Evolutionary conservation across 53 echinoderm and acorn worm genomes (phyloP), one percentile per base, ranked within the genome.

Genomic region (Apostichopus leukothele): DNA sequence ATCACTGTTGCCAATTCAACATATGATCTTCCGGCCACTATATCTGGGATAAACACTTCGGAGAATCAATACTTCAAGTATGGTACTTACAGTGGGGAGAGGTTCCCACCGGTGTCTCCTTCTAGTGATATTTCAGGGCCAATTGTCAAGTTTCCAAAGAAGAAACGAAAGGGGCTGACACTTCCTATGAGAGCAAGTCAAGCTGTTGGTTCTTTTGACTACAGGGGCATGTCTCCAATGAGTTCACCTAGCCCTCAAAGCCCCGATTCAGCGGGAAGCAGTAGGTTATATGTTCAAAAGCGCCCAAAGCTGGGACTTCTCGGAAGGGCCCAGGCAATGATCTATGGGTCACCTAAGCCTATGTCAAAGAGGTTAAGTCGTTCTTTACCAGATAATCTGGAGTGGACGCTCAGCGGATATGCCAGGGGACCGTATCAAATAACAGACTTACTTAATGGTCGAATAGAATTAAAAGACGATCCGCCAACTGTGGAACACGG

Each of bases 301-400:
- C 74, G 88, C 26, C 52, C 88, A 20, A 87, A 87, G 55, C 54
- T 75, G 21, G 88, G 88, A 18, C 21, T 87, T 1, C 88, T 87
- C 51, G 74, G 74, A 75, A 87, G 75, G 16, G 88, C 88, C 25
- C 88, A 87, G 21, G 88, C 88, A 8, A 85, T 85, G 85, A 87
- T 87, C 18, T 87, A 75, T 27, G 74, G 74, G 16, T 75, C 74
- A 75, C 74, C 74, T 19, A 87, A 87, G 20, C 88, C 75, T n/a
- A 53, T 87, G 75, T 54, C 52, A 23, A 87, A 75, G 75, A 39
- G 88, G 25, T 16, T 87, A 23, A 87, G 88, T 39, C 52, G 88
- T 14, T 87, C 88, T 53, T 73, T 87, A 51, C 88, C 88, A 11
- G 88, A 87, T 75, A 87, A 87, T 53, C 73, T 87, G 20, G 88